Evolutionary conservation across 2,888 invertebrate genomes (phyloP).

Genomic region (Germaria angustata): DNA sequence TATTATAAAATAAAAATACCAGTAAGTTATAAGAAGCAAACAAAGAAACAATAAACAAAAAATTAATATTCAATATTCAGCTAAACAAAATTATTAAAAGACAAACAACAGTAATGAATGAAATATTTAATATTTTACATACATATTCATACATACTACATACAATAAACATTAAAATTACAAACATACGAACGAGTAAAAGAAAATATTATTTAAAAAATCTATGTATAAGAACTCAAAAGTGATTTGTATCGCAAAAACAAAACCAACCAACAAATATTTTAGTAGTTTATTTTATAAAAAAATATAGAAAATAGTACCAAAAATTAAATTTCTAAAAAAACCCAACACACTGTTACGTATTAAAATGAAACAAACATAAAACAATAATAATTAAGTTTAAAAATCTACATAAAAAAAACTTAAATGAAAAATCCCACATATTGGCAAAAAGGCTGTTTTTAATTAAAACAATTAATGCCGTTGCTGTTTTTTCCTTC

Average conservation of each 20-base stretch:
- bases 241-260: slow-evolving; percentile 60
- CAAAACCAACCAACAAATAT: slow-evolving; percentile 55
- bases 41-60: slow-evolving; percentile 23
- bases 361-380: slow-evolving; percentile 53
- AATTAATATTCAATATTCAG: slow-evolving; percentile 36
- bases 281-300: slow-evolving; percentile 65
- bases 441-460: slow-evolving; percentile 22
- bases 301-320: slow-evolving; percentile 41
- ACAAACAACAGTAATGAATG: slow-evolving; percentile 3
- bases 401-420: slow-evolving; percentile 7
- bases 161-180: slow-evolving; percentile 53
- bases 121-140: slow-evolving; percentile 53
- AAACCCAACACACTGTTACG: slow-evolving; percentile 58
- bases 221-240: slow-evolving; percentile 46
- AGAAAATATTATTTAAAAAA: neutral
- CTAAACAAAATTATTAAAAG: slow-evolving; percentile 7
- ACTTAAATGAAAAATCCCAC: slow-evolving; percentile 49
- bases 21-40: neutral
- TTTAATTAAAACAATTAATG: slow-evolving; percentile 13
- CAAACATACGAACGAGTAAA: slow-evolving; percentile 47
- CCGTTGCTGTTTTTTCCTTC: slow-evolving; percentile 9
- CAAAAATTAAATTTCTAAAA: slow-evolving; percentile 44
- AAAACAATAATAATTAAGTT: slow-evolving; percentile 61
- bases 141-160: slow-evolving; percentile 53
- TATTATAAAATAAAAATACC: slow-evolving; percentile 8